Conservation (phyloP, 2,113 vertebrate genomes). For the Dolichotis patagonum region DNA sequence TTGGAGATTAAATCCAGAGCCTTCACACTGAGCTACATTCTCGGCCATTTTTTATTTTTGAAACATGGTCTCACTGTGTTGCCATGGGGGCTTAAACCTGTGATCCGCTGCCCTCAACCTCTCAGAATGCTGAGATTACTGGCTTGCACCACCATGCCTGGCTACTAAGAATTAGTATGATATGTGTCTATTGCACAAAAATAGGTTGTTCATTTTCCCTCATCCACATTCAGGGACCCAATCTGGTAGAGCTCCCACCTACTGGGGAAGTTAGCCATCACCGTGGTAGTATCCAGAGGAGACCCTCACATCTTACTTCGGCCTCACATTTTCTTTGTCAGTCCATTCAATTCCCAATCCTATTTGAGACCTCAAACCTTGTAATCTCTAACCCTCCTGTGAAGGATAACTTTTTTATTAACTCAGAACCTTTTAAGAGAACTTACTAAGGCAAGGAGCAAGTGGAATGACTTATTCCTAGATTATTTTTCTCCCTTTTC, state of each 20-base stretch:
- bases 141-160: background rate
- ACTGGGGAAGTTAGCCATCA: background rate
- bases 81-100: background rate
- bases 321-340: background rate
- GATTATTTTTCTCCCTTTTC: background rate
- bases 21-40: background rate
- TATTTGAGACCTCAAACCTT: background rate
- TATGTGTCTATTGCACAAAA: background rate
- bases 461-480: background rate
- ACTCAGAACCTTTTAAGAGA: conserved; percentile 2
- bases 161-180: background rate
- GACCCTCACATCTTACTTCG: background rate
- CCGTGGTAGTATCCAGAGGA: background rate
- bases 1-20: background rate
- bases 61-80: background rate
- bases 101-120: background rate
- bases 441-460: background rate
- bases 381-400: background rate
- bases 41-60: background rate
- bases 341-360: background rate
- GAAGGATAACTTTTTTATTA: background rate
- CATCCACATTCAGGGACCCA: background rate
- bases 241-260: background rate
- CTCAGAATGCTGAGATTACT: background rate
- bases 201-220: background rate